phyloP scores from a whole-genome alignment of 2,888 invertebrate genomes.

The Zygogramma bicolorata region DNA sequence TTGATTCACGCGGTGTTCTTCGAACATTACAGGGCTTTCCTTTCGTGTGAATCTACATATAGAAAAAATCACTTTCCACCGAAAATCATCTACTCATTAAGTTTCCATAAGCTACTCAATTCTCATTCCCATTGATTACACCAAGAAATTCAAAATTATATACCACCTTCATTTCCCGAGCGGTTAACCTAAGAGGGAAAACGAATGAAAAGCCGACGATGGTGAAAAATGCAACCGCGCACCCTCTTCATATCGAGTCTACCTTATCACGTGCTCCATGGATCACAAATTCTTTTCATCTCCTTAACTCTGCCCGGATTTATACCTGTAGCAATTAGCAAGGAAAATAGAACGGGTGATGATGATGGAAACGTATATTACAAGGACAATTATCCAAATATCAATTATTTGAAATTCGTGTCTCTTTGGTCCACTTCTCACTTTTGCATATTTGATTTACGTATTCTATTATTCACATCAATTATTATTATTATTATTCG shows the following conservation, averaged over 20 bases:
- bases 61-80: too few species aligned
- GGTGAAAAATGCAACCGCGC: slow-evolving; percentile 40
- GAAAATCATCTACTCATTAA: too few species aligned
- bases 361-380: too few species aligned
- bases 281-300: slow-evolving; percentile 9
- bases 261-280: not conserved
- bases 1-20: too few species aligned
- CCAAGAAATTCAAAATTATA: not conserved
- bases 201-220: slow-evolving; percentile 10
- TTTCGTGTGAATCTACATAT: too few species aligned
- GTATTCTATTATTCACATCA: too few species aligned
- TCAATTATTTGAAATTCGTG: too few species aligned
- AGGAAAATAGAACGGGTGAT: not conserved
- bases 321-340: not conserved
- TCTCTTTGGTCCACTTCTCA: too few species aligned
- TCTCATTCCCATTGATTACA: slow-evolving; percentile 17
- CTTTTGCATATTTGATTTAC: too few species aligned
- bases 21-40: too few species aligned
- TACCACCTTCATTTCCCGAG: slow-evolving; percentile 30
- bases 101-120: not conserved
- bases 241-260: slow-evolving; percentile 14
- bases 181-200: slow-evolving; percentile 30
- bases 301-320: not conserved
- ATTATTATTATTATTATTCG: too few species aligned
- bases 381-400: too few species aligned